Conservation (phyloP, 2,888 invertebrate genomes). For the Graphium colonna region DNA sequence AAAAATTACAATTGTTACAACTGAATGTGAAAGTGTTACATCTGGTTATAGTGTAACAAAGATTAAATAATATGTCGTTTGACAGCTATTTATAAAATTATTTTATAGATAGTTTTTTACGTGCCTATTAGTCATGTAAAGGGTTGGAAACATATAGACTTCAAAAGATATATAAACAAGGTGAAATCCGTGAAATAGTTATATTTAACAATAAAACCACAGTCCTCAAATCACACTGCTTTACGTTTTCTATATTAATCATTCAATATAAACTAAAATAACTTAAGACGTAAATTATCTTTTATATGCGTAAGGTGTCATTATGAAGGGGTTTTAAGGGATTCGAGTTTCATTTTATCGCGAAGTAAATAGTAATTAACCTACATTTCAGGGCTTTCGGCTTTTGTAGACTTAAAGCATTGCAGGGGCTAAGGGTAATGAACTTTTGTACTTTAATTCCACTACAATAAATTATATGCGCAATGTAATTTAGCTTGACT, state of each 20-base stretch:
- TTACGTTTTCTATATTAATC: background rate
- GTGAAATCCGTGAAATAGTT: too few species aligned
- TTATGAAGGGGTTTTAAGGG: slow-evolving; percentile 10
- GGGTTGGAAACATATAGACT: too few species aligned
- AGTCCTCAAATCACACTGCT: too few species aligned
- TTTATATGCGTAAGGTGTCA: background rate
- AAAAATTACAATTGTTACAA: background rate
- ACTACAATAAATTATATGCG: background rate
- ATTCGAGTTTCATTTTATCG: slow-evolving; percentile 7
- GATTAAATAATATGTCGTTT: too few species aligned
- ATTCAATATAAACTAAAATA: background rate
- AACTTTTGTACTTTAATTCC: background rate
- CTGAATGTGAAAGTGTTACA: too few species aligned
- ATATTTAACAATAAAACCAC: too few species aligned
- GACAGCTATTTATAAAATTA: too few species aligned
- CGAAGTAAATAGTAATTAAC: slow-evolving; percentile 11
- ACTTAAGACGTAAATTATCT: background rate
- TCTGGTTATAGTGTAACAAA: too few species aligned
- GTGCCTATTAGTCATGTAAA: too few species aligned
- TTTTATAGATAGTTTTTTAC: too few species aligned
- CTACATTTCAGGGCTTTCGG: background rate
- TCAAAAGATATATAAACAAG: too few species aligned
- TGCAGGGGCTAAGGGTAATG: background rate
- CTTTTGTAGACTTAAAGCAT: background rate
- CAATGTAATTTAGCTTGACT: too few species aligned